Conservation (phyloP, 2,113 vertebrate genomes). For the Globicephala melas region DNA sequence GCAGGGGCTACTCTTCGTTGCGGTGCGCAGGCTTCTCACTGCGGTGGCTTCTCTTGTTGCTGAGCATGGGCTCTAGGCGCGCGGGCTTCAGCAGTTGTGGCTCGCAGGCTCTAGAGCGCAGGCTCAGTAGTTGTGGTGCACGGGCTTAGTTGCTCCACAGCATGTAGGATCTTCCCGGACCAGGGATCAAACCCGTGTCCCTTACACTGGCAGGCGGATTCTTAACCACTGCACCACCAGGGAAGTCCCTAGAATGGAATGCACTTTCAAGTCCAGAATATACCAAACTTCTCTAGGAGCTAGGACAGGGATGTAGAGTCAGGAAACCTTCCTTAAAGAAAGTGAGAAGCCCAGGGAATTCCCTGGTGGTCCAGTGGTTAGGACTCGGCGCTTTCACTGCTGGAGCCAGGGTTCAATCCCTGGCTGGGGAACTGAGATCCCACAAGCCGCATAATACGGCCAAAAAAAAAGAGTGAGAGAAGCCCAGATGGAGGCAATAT, state of each 20-base stretch:
- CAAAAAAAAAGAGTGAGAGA: neutral
- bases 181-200: too few relatives aligned
- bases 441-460: rapidly evolving
- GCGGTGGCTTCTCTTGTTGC: too few relatives aligned
- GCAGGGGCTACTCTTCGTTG: too few relatives aligned
- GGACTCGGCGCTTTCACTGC: neutral
- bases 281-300: neutral
- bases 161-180: too few relatives aligned
- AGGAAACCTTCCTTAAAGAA: neutral
- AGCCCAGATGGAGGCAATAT: neutral
- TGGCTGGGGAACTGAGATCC: neutral
- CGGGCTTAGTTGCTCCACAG: too few relatives aligned
- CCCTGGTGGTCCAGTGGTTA: neutral
- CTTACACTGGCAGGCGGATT: too few relatives aligned
- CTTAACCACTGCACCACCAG: too few relatives aligned
- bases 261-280: neutral
- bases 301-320: neutral
- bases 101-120: too few relatives aligned
- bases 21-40: too few relatives aligned
- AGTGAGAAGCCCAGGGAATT: neutral
- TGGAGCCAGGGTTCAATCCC: neutral
- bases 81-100: too few relatives aligned
- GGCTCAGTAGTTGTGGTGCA: too few relatives aligned
- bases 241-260: neutral
- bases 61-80: too few relatives aligned